phyloP scores from a whole-genome alignment of 2,888 invertebrate species.

The Acanthosepion esculentum region DNA sequence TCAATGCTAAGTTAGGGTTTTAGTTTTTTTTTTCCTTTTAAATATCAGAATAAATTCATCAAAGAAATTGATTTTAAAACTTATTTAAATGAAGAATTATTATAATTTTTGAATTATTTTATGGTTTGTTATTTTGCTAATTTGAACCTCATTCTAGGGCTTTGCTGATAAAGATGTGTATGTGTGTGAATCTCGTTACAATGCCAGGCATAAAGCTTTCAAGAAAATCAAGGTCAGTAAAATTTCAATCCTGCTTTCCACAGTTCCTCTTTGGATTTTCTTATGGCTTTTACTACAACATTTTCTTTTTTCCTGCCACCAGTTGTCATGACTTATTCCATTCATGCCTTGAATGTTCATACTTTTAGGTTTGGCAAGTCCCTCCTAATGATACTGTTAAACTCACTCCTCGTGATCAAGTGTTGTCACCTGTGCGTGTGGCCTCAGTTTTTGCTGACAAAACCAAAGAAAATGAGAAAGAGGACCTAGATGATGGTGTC shows the following conservation, averaged over 20 bases:
- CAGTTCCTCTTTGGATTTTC: neutral
- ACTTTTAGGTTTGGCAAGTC: constrained; percentile 76
- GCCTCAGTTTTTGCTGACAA: constrained; percentile 92
- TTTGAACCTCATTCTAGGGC: constrained; percentile 75
- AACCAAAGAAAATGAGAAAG: constrained; percentile 78
- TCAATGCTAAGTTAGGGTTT: too few relatives aligned
- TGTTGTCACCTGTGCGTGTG: constrained; percentile 88
- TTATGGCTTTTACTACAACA: neutral
- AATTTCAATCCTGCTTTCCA: neutral
- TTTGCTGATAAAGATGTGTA: constrained; percentile 94
- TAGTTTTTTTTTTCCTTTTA: too few relatives aligned
- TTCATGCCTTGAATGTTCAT: neutral
- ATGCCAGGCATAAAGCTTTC: constrained; percentile 87
- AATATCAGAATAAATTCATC: too few relatives aligned
- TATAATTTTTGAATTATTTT: too few relatives aligned
- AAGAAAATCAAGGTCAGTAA: constrained; percentile 85
- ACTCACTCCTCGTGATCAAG: constrained; percentile 82
- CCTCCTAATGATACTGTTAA: constrained; percentile 82
- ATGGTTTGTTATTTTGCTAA: too few relatives aligned
- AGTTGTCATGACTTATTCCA: too few relatives aligned
- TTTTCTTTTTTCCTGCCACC: neutral
- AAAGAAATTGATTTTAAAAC: too few relatives aligned
- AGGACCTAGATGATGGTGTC: constrained; percentile 86
- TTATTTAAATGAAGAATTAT: neutral
- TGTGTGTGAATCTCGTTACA: constrained; percentile 97